phyloP scores from a whole-genome alignment of 2,113 vertebrate species.

The Antigone vipio region DNA sequence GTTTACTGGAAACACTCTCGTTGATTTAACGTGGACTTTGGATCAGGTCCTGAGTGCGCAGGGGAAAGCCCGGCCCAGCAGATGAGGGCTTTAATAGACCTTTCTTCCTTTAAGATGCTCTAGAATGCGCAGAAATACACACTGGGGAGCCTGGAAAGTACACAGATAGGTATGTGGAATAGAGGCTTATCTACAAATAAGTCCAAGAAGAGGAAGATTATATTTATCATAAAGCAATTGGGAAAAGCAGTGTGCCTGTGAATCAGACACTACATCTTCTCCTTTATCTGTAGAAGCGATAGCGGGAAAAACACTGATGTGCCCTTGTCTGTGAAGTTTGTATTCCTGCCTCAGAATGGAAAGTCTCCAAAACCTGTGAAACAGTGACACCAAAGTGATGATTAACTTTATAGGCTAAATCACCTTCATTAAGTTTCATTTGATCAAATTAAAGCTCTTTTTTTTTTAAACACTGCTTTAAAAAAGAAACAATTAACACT shows the following conservation, averaged over 20 bases:
- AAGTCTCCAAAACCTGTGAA: not conserved
- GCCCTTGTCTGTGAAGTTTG: not conserved
- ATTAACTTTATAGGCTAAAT: conserved; percentile 23
- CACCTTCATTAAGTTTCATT: conserved; percentile 38
- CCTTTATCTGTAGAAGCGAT: not conserved
- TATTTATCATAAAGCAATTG: conserved; percentile 33
- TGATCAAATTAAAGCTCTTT: conserved; percentile 32
- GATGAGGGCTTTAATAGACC: not conserved
- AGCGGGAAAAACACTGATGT: not conserved
- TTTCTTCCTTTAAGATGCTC: not conserved
- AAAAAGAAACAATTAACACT: conserved; percentile 13
- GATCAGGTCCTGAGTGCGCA: not conserved
- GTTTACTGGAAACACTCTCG: not conserved
- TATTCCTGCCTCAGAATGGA: not conserved
- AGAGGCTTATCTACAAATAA: conserved; percentile 47
- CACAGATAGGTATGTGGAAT: not conserved
- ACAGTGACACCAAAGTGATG: not conserved
- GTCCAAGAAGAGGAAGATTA: conserved; percentile 24
- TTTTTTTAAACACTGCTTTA: not conserved
- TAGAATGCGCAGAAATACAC: not conserved
- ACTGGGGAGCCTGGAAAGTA: not conserved
- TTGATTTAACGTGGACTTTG: not conserved
- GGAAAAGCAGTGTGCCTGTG: conserved; percentile 9
- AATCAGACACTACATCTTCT: not conserved
- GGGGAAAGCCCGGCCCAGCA: not conserved